Percentiles rank a stretch among this genome's conserved stretches.
Evolutionary conservation across 2,113 vertebrate species (phyloP).

Genomic region (Plecotus auritus): DNA sequence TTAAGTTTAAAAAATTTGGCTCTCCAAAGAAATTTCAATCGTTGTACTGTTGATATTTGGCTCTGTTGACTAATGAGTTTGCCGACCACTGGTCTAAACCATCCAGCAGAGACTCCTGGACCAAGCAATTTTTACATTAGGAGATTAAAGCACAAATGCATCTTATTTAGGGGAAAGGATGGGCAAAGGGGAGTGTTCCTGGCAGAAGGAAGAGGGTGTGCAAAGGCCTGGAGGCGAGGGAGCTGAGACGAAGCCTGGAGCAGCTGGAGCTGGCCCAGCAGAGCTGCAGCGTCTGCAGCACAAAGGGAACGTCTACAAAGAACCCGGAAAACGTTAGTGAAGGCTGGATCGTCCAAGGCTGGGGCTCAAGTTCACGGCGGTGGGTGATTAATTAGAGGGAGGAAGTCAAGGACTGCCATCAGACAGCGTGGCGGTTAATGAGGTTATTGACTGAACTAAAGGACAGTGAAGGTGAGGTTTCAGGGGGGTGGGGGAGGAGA

Average conservation of each 20-base stretch:
- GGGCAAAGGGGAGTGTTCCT: background rate
- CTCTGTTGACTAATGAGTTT: no score
- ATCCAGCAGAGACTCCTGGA: background rate
- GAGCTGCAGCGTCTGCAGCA: rapidly evolving
- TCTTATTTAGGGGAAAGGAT: background rate
- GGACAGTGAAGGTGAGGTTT: background rate
- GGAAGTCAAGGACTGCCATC: background rate
- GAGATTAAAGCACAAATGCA: background rate
- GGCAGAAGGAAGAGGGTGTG: background rate
- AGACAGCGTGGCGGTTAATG: background rate
- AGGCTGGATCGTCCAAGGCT: background rate
- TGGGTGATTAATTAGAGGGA: background rate
- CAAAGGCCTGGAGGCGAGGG: background rate
- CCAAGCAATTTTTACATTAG: background rate
- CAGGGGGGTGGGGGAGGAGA: background rate
- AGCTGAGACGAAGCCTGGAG: background rate
- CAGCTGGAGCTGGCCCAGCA: no score
- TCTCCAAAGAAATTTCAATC: no score
- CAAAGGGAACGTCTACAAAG: background rate
- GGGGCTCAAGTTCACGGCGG: background rate
- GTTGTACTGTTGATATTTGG: no score
- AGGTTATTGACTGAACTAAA: background rate
- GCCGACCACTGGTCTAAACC: no score
- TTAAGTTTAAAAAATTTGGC: no score
- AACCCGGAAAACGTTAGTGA: background rate